A percentile compares a stretch with the other conserved stretches of the same genome.
Conservation (phyloP, 2,888 invertebrate species). For the Stenolophus ochropezus region DNA sequence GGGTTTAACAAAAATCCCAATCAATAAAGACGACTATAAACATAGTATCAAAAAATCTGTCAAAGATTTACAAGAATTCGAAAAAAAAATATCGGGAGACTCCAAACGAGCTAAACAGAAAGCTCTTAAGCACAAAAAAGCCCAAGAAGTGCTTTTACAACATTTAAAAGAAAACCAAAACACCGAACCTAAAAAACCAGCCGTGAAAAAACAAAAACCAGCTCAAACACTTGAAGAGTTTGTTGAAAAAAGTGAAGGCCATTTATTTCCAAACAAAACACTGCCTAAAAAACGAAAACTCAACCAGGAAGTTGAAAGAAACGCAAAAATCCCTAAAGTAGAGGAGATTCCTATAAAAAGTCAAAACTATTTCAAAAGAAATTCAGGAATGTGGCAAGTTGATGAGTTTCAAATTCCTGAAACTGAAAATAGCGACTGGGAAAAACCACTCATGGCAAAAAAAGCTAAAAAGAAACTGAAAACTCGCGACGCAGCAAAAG, state of each 20-base stretch:
- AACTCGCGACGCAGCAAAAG: constrained; percentile 36
- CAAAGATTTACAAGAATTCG: constrained; percentile 69
- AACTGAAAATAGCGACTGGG: constrained; percentile 71
- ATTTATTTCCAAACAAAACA: constrained; percentile 13
- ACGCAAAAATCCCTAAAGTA: constrained; percentile 10
- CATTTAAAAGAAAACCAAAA: constrained; percentile 2
- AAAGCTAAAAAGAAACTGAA: constrained; percentile 63
- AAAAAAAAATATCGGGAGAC: constrained; percentile 67
- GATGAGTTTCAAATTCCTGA: constrained; percentile 61
- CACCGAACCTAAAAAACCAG: background rate
- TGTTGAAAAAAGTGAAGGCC: constrained; percentile 59
- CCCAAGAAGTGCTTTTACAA: constrained; percentile 60
- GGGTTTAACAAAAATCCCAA: constrained; percentile 75
- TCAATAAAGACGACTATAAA: constrained; percentile 67
- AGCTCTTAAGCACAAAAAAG: constrained; percentile 60
- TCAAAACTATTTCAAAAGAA: constrained; percentile 67
- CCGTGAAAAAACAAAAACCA: constrained; percentile 41
- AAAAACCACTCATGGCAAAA: constrained; percentile 68
- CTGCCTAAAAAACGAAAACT: constrained; percentile 18
- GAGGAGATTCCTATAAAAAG: constrained; percentile 55
- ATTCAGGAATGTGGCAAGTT: constrained; percentile 70
- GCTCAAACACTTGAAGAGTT: constrained; percentile 60
- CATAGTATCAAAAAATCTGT: constrained; percentile 68
- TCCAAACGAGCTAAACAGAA: constrained; percentile 68
- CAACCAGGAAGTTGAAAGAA: background rate